Evolutionary conservation across 1,140 invertebrate species (phyloP).

Genomic region (Orius insidiosus): DNA sequence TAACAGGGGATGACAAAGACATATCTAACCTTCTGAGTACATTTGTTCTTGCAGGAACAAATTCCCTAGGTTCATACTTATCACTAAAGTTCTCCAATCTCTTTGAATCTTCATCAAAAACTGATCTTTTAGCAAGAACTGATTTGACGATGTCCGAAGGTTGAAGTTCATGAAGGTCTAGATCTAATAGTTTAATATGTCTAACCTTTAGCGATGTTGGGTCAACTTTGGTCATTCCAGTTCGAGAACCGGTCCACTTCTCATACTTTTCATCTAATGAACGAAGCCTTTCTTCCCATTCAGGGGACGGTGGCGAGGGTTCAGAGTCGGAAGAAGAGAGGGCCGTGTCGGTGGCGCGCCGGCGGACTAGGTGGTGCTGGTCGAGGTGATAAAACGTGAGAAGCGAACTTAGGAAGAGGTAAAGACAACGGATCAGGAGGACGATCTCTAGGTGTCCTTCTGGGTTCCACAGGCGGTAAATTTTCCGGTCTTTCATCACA

Average conservation of each 20-base stretch:
- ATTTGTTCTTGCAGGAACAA: constrained; percentile 23
- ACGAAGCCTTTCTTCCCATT: constrained; percentile 64
- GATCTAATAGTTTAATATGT: constrained; percentile 44
- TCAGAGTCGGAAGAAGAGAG: constrained; percentile 25
- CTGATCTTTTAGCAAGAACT: constrained; percentile 74
- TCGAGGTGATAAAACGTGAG: constrained; percentile 32
- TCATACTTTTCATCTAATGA: constrained; percentile 83
- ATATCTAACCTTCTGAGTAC: constrained; percentile 18
- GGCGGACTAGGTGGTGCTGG: constrained; percentile 19
- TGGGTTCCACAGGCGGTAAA: constrained; percentile 47
- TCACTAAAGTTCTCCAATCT: constrained; percentile 75
- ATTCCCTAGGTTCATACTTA: constrained; percentile 62
- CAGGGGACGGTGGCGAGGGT: constrained; percentile 25
- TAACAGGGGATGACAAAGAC: constrained; percentile 18
- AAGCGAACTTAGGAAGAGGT: constrained; percentile 69
- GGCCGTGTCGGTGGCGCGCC: constrained; percentile 18
- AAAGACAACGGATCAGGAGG: constrained; percentile 49
- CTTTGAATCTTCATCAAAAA: constrained; percentile 89
- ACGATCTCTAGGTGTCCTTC: constrained; percentile 40
- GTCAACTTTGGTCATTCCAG: constrained; percentile 40
- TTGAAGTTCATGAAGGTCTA: constrained; percentile 62
- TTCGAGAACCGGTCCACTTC: constrained; percentile 59
- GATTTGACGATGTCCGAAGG: constrained; percentile 89
- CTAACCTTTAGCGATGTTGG: constrained; percentile 35
- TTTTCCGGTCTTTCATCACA: constrained; percentile 68